Base-by-base conservation (phyloP, 2,888 invertebrate species). In the Stratiomys singularior region DNA sequence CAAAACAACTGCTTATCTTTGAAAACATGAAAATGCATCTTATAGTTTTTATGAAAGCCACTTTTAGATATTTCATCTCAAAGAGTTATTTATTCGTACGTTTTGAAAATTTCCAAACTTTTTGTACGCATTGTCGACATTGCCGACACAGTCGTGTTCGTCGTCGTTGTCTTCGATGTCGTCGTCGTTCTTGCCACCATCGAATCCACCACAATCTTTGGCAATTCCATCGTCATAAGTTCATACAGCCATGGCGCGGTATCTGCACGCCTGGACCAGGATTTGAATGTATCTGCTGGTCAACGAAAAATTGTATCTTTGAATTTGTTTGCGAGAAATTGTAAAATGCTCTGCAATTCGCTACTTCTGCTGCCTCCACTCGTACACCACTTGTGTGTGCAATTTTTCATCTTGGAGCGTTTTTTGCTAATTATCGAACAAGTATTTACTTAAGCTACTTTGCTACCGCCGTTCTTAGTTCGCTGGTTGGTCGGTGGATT, bases 361-460 rank as follows among this genome's bases (percentile, higher is more conserved):
- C 56, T 28, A 30, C 56, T 72, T 56, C 56, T 72, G n/a, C 27
- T 28, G 27, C 56, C n/a, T 56, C 37, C 66, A 69, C 69, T n/a
- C 23, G 25, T 44, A 46, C 69, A 69, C 15, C 47, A 69, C 46
- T 47, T 69, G 69, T 60, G 52, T 23, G 25, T 52, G 74, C 74
- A 74, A 74, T 74, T 74, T 74, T 74, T 74, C 74, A 74, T 74
- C 44, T 60, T 74, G 25, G 58, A 72, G 18, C 44, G 23, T 74
- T 74, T 74, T 74, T 74, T 74, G 74, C 74, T 74, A 74, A 74
- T 74, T 74, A 74, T 23, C 37, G 37, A 37, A 74, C 74, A 74
- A 74, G 74, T 60, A 74, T 60, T 74, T 74, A 74, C 58, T 74
- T 58, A 74, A 27, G 60, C 44, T 23, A 58, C 37, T 74, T 74